Evolutionary conservation across 2,797 vertebrate genomes (phyloP).

Genomic region (Monodelphis domestica): DNA sequence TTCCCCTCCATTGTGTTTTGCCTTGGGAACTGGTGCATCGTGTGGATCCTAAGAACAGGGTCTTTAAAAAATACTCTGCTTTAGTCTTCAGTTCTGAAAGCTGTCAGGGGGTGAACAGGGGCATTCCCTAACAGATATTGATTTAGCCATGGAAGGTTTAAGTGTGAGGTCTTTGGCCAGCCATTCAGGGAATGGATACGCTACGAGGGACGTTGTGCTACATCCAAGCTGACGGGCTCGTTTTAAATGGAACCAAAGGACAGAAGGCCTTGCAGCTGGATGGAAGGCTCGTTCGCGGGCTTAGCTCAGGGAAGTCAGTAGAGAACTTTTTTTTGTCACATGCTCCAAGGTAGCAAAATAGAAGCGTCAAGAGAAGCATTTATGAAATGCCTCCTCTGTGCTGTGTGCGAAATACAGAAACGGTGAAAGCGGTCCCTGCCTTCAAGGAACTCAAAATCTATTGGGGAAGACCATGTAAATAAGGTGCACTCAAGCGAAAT

Average conservation of each 20-base stretch:
- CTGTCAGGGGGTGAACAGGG: background rate
- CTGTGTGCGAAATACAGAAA: background rate
- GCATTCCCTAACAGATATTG: background rate
- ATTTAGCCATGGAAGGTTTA: background rate
- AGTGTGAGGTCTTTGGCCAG: background rate
- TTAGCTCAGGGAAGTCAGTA: background rate
- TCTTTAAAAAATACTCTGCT: too few relatives aligned
- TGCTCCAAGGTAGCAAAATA: background rate
- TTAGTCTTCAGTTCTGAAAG: background rate
- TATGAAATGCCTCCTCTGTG: background rate
- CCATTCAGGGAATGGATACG: too few relatives aligned
- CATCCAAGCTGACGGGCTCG: background rate
- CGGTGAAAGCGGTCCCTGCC: background rate
- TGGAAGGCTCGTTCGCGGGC: background rate
- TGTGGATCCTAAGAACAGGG: too few relatives aligned
- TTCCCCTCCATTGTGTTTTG: too few relatives aligned
- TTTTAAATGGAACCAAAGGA: background rate
- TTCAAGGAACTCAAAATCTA: background rate
- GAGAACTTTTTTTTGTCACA: background rate
- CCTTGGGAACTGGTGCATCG: too few relatives aligned
- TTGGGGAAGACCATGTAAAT: background rate
- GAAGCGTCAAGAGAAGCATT: background rate
- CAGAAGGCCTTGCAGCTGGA: background rate
- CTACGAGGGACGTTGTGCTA: background rate
- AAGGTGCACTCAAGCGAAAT: too few relatives aligned